Evolutionary conservation across 2,797 vertebrate genomes (phyloP).

Genomic region (Chloroceryle inda): DNA sequence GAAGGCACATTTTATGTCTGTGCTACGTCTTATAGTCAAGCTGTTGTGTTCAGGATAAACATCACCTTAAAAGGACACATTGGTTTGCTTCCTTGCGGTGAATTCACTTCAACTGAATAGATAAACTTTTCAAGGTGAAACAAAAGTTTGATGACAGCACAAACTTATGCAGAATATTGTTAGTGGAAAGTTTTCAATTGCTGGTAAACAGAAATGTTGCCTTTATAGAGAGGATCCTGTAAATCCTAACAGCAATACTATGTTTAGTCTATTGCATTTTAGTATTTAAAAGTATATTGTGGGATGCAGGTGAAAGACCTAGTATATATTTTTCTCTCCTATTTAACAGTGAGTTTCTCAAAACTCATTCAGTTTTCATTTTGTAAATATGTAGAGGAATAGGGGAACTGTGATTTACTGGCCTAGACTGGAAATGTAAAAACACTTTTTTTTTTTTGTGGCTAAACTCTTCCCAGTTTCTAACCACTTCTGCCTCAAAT

Average conservation of each 20-base stretch:
- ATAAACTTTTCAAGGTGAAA: not conserved
- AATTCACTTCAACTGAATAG: not conserved
- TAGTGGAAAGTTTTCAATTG: not conserved
- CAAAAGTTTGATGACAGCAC: not conserved
- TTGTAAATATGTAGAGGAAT: not conserved
- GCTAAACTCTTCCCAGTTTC: slow-evolving; percentile 2
- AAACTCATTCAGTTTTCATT: not conserved
- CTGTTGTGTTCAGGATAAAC: slow-evolving; percentile 22
- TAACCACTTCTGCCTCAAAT: slow-evolving; percentile 19
- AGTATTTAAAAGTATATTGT: not conserved
- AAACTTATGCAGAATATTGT: not conserved
- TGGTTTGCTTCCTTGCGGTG: not conserved
- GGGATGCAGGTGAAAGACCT: not conserved
- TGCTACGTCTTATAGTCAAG: not conserved
- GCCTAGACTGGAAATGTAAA: slow-evolving; percentile 9
- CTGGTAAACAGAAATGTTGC: not conserved
- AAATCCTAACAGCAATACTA: not conserved
- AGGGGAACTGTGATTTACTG: not conserved
- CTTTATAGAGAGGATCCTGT: not conserved
- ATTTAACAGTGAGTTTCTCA: not conserved
- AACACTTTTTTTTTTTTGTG: not conserved
- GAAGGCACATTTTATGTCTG: not conserved
- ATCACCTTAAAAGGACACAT: slow-evolving; percentile 38
- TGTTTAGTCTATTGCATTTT: not conserved
- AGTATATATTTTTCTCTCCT: not conserved